These are phyloP conservation scores for Troides oblongomaculatus DNA, from an alignment of 2,888 invertebrate species.

Conservation along the genomic window DNA sequence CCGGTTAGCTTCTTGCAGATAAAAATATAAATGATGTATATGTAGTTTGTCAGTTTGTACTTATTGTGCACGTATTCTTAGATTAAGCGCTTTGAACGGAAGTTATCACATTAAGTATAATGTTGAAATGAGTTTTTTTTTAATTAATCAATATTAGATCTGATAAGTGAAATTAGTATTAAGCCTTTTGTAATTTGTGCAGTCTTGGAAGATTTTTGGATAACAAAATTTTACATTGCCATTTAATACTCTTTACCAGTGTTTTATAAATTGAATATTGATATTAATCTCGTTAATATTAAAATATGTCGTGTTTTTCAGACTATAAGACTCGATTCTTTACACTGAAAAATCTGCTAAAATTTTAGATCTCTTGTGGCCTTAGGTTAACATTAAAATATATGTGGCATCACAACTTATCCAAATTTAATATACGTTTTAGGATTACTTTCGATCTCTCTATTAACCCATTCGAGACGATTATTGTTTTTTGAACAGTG, in stretches of 20 bases:
- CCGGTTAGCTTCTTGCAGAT: too few species aligned
- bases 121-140: conserved; percentile 16
- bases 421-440: too few species aligned
- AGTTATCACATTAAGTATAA: conserved; percentile 20
- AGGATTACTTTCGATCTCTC: too few species aligned
- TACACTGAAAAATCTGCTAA: too few species aligned
- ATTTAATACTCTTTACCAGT: conserved; percentile 17
- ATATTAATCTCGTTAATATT: neutral
- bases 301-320: too few species aligned
- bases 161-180: conserved; percentile 15
- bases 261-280: conserved; percentile 24
- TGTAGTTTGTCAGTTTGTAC: conserved; percentile 32
- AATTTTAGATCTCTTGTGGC: too few species aligned
- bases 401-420: too few species aligned
- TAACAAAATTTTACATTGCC: conserved; percentile 12
- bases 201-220: conserved; percentile 4
- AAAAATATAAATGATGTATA: conserved; percentile 5
- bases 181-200: conserved; percentile 14
- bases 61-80: conserved; percentile 32
- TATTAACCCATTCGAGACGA: too few species aligned
- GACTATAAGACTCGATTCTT: too few species aligned
- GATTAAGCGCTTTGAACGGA: conserved; percentile 25
- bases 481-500: too few species aligned
- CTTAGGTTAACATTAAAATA: too few species aligned
- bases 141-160: conserved; percentile 19